These are phyloP conservation scores for Chionomys nivalis DNA, from an alignment of 2,113 vertebrate species.

Conservation along the genomic window DNA sequence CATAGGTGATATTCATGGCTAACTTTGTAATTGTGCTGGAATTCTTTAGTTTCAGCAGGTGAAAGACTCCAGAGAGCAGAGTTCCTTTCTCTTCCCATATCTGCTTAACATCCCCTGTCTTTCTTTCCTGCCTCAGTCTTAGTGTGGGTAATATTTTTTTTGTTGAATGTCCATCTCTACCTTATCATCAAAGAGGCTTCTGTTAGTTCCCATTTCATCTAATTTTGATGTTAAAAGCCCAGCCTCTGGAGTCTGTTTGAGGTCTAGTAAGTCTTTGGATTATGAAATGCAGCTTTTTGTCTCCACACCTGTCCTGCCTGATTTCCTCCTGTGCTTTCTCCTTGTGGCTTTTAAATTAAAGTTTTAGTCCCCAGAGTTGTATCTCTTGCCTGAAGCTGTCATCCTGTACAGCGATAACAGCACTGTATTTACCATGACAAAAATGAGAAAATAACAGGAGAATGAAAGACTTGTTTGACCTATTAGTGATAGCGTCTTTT, in stretches of 20 bases:
- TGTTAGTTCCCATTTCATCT: background rate
- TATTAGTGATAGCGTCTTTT: slow-evolving; percentile 74
- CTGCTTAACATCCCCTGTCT: background rate
- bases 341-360: slow-evolving; percentile 77
- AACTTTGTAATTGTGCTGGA: background rate
- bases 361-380: slow-evolving; percentile 58
- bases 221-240: slow-evolving; percentile 20
- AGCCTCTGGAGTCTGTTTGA: background rate
- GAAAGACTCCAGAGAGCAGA: background rate
- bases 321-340: slow-evolving; percentile 65
- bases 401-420: slow-evolving; percentile 70
- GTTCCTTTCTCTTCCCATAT: background rate
- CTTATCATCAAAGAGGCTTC: background rate
- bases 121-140: background rate
- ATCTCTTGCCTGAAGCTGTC: slow-evolving; percentile 74
- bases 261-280: slow-evolving; percentile 14
- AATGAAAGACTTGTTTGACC: slow-evolving; percentile 61
- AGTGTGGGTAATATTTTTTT: background rate
- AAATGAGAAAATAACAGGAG: slow-evolving; percentile 65
- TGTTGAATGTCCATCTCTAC: background rate
- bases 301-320: slow-evolving; percentile 30
- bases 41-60: background rate
- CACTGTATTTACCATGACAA: slow-evolving; percentile 72
- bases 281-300: slow-evolving; percentile 36
- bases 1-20: background rate